These are phyloP conservation scores for Diaphora mendica DNA, from an alignment of 2,888 invertebrate genomes.

Conservation along the genomic window DNA sequence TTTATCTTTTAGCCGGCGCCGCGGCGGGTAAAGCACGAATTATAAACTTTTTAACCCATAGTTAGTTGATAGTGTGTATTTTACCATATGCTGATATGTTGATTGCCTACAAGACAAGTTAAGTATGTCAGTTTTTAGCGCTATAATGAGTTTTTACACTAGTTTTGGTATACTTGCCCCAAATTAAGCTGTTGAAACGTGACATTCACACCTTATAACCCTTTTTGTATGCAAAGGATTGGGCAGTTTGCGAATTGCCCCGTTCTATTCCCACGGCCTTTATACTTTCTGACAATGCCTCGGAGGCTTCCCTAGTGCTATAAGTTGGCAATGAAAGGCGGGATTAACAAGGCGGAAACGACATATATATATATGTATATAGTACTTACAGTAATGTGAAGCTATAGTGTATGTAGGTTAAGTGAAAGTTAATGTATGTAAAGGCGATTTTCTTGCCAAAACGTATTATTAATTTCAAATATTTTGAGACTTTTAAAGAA, in stretches of 20 bases:
- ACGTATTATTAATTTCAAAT: background rate
- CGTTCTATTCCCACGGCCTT: slow-evolving; percentile 30
- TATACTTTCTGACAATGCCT: slow-evolving; percentile 17
- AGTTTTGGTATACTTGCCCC: background rate
- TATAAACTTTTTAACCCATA: background rate
- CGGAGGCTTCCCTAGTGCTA: slow-evolving; percentile 9
- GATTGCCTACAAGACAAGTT: background rate
- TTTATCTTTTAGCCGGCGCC: background rate
- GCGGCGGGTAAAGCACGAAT: background rate
- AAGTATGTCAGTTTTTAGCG: background rate
- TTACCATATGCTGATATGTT: background rate
- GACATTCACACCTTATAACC: slow-evolving; percentile 9
- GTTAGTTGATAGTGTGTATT: background rate
- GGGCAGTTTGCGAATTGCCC: slow-evolving; percentile 29
- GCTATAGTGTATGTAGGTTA: background rate
- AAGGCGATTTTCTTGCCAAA: background rate
- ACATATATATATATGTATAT: background rate
- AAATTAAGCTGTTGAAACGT: background rate
- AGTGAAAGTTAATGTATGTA: background rate
- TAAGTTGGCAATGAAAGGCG: background rate
- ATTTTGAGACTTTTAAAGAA: too few species aligned
- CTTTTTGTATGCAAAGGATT: slow-evolving; percentile 32
- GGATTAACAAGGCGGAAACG: background rate
- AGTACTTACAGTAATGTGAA: background rate
- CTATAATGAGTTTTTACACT: background rate